Conservation (phyloP, 2,888 invertebrate genomes). For the Drosophila siamana region DNA sequence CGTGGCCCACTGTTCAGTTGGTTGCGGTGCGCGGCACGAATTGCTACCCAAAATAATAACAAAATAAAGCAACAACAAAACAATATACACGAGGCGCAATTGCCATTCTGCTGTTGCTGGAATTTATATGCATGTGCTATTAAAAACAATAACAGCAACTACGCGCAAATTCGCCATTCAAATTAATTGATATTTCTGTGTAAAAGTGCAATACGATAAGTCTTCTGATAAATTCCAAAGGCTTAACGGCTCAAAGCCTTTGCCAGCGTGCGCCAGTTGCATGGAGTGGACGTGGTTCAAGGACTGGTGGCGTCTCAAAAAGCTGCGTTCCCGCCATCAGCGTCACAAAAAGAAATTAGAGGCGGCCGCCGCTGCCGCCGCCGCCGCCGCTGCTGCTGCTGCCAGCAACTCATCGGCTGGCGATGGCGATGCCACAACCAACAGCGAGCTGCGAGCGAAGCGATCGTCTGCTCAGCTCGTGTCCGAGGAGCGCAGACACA, state of each 20-base stretch:
- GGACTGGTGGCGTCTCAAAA: constrained; percentile 92
- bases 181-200: neutral
- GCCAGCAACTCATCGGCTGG: neutral
- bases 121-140: constrained; percentile 18
- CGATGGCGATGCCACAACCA: neutral
- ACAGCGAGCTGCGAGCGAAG: neutral
- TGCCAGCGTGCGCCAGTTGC: no score
- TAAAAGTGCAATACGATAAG: neutral
- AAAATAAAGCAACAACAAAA: neutral
- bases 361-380: constrained; percentile 51
- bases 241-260: no score
- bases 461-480: neutral
- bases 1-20: constrained; percentile 24
- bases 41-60: constrained; percentile 9
- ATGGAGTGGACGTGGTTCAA: constrained; percentile 94
- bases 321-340: constrained; percentile 86
- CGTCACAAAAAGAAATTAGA: constrained; percentile 65
- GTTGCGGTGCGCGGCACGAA: constrained; percentile 22
- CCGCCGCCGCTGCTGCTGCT: neutral
- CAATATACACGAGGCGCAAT: constrained; percentile 13
- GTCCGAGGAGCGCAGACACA: constrained; percentile 33
- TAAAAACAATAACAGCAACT: constrained; percentile 12
- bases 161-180: neutral
- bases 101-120: neutral
- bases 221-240: no score